These are phyloP conservation scores for Drosophila tripunctata DNA, from an alignment of 2,888 invertebrate genomes.

Conservation along the genomic window DNA sequence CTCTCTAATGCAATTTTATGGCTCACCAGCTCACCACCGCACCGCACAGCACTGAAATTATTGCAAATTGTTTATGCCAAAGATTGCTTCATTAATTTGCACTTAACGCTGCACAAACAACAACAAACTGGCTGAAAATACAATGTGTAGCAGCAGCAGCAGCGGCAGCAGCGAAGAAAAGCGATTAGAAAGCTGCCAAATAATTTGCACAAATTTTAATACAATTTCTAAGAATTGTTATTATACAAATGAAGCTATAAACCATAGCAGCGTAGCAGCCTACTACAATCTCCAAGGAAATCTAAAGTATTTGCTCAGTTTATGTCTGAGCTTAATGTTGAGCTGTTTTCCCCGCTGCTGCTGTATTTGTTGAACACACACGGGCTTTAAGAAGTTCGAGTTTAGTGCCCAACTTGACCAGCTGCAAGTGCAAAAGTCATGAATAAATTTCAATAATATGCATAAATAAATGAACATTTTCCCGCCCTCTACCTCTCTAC, in stretches of 20 bases:
- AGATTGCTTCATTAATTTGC: slow-evolving; percentile 59
- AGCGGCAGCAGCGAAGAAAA: too few relatives aligned
- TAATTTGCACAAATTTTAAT: background rate
- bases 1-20: slow-evolving; percentile 67
- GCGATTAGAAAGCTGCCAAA: background rate
- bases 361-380: background rate
- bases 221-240: background rate
- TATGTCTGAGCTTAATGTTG: background rate
- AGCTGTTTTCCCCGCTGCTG: background rate
- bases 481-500: background rate
- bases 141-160: too few relatives aligned
- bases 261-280: too few relatives aligned
- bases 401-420: too few relatives aligned
- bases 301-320: background rate
- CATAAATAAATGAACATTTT: slow-evolving; percentile 13
- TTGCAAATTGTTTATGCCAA: slow-evolving; percentile 53
- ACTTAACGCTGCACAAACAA: slow-evolving; percentile 27
- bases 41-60: slow-evolving; percentile 32
- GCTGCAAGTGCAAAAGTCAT: slow-evolving; percentile 48
- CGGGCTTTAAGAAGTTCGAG: slow-evolving; percentile 3
- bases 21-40: slow-evolving; percentile 29
- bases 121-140: slow-evolving; percentile 19
- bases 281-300: background rate
- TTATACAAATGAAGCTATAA: background rate
- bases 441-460: slow-evolving; percentile 67